Conservation (phyloP, 2,888 invertebrate genomes). For the Elysia crispata region DNA sequence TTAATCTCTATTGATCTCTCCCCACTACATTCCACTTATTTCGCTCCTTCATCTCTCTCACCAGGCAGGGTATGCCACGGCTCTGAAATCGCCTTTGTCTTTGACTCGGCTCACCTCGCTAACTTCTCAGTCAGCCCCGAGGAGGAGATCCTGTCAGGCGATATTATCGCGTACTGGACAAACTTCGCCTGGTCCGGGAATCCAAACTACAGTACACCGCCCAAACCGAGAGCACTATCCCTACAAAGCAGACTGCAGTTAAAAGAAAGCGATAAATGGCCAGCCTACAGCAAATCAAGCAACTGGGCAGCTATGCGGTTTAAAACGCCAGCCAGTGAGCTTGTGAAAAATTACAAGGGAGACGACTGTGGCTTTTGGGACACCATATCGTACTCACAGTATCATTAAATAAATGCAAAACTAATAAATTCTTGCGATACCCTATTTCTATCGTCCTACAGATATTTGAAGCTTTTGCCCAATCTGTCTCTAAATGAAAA, state of each 20-base stretch:
- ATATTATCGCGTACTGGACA: constrained; percentile 66
- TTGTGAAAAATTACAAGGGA: constrained; percentile 54
- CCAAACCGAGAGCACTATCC: neutral
- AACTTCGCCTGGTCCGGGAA: constrained; percentile 72
- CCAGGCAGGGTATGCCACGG: constrained; percentile 70
- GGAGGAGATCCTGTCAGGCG: constrained; percentile 58
- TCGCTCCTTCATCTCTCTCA: constrained; percentile 54
- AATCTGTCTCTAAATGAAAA: too few species aligned
- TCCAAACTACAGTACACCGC: constrained; percentile 51
- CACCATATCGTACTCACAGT: constrained; percentile 59
- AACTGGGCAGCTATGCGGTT: constrained; percentile 55
- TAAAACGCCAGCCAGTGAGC: constrained; percentile 56
- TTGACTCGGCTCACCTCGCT: constrained; percentile 57
- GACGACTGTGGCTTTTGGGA: constrained; percentile 69
- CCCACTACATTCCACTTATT: too few species aligned
- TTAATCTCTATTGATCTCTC: too few species aligned
- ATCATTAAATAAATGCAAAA: too few species aligned
- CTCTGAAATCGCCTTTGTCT: constrained; percentile 66
- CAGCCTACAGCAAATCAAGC: constrained; percentile 52
- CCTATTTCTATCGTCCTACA: too few species aligned
- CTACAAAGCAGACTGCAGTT: neutral
- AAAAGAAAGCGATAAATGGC: constrained; percentile 53
- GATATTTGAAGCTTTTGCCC: too few species aligned
- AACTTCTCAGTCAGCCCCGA: constrained; percentile 60
- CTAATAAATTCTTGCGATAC: too few species aligned